Evolutionary conservation across 2,888 invertebrate species (phyloP).

Genomic region (Parapristionchus giblindavisi): DNA sequence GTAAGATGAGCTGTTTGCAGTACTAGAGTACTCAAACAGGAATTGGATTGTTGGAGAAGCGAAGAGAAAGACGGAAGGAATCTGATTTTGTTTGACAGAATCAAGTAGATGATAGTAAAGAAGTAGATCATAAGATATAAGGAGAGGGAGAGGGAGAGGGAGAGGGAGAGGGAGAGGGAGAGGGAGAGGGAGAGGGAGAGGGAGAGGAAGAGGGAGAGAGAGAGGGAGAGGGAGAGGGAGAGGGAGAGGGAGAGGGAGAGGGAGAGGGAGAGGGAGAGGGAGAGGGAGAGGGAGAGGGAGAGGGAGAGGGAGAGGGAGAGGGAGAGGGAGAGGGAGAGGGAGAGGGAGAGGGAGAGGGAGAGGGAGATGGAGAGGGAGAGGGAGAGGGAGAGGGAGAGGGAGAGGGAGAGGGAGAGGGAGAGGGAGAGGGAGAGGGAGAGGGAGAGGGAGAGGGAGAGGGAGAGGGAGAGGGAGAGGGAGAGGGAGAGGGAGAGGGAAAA

Average conservation of each 20-base stretch:
- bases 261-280: not conserved
- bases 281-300: not conserved
- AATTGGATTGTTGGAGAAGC: too few relatives aligned
- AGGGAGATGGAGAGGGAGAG: too few relatives aligned
- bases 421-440: not conserved
- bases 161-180: too few relatives aligned
- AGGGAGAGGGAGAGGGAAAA: not conserved
- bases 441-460: not conserved
- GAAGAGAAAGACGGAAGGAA: too few relatives aligned
- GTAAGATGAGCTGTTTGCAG: too few relatives aligned
- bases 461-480: not conserved
- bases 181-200: too few relatives aligned
- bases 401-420: not conserved
- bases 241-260: not conserved
- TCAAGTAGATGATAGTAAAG: too few relatives aligned
- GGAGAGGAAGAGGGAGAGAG: conserved; percentile 1
- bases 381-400: conserved; percentile 1
- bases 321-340: not conserved
- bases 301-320: not conserved
- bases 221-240: not conserved
- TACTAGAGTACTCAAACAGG: too few relatives aligned
- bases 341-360: not conserved
- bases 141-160: too few relatives aligned
- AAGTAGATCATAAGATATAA: too few relatives aligned
- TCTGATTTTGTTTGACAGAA: too few relatives aligned